Conservation (phyloP, 2,888 invertebrate species). For the Tridacna crocea region DNA sequence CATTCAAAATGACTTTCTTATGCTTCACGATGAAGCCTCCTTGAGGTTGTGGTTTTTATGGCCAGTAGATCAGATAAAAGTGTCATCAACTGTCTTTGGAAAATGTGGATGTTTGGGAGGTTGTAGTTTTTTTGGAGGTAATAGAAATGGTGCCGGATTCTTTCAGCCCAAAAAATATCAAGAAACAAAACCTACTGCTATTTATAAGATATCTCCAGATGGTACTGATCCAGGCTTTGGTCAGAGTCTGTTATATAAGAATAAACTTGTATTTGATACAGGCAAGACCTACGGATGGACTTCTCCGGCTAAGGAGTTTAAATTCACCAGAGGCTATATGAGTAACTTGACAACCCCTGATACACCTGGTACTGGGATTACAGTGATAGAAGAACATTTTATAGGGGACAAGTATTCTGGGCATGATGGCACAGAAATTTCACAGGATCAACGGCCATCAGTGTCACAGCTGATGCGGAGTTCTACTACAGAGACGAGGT, state of each 20-base stretch:
- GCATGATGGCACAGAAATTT: constrained; percentile 15
- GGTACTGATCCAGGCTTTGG: constrained; percentile 93
- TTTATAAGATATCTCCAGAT: constrained; percentile 77
- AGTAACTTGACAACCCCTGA: constrained; percentile 77
- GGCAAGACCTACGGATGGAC: constrained; percentile 90
- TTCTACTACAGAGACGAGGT: constrained; percentile 54
- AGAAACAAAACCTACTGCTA: constrained; percentile 70
- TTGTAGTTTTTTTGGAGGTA: constrained; percentile 96
- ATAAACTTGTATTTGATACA: constrained; percentile 94
- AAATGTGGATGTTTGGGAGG: constrained; percentile 98
- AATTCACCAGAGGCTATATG: constrained; percentile 80
- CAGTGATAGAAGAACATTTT: constrained; percentile 59
- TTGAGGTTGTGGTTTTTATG: constrained; percentile 98
- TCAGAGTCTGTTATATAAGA: constrained; percentile 95
- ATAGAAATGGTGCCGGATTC: constrained; percentile 94
- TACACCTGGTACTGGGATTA: constrained; percentile 68
- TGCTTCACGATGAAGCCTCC: constrained; percentile 89
- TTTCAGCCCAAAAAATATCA: constrained; percentile 88
- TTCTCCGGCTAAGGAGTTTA: constrained; percentile 70
- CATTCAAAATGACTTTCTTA: constrained; percentile 84
- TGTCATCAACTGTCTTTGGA: constrained; percentile 66
- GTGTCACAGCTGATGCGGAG: not conserved
- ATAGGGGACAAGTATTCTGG: not conserved
- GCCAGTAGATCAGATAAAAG: constrained; percentile 87
- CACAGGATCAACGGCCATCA: constrained; percentile 9